These are phyloP conservation scores for Coelinius sp. DNA, from an alignment of 2,888 invertebrate genomes.

Conservation along the genomic window DNA sequence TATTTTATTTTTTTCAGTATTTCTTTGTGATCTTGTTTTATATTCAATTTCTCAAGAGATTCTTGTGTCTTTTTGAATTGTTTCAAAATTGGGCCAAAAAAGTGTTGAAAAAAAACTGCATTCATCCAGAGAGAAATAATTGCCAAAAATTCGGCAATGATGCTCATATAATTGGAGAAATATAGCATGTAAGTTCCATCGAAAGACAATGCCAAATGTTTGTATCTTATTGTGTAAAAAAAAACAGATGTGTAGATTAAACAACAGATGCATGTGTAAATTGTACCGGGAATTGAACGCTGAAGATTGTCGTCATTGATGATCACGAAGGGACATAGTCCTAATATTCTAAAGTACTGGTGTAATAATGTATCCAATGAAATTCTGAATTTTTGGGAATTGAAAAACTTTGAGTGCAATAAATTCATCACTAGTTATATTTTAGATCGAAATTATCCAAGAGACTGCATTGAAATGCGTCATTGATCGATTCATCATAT, in stretches of 20 bases:
- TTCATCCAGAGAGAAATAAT: not conserved
- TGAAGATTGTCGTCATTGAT: not conserved
- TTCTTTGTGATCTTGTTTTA: not conserved
- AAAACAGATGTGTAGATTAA: not conserved
- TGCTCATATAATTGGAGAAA: not conserved
- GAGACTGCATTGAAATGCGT: too few species aligned
- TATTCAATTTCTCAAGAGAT: not conserved
- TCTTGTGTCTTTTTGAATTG: not conserved
- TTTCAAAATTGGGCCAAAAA: not conserved
- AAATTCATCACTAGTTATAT: not conserved
- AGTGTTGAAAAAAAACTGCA: not conserved
- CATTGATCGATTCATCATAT: too few species aligned
- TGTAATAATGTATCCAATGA: not conserved
- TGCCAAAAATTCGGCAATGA: not conserved
- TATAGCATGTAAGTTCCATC: not conserved
- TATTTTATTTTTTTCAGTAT: not conserved
- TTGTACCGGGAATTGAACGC: not conserved
- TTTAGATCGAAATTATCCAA: slow-evolving; percentile 37
- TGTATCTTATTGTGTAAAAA: not conserved
- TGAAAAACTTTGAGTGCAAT: not conserved
- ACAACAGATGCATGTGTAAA: not conserved
- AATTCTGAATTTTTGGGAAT: not conserved
- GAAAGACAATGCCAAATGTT: not conserved
- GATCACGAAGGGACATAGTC: not conserved
- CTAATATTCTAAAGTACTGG: not conserved